Percentiles rank a stretch among this genome's conserved stretches.
Evolutionary conservation across 2,888 invertebrate genomes (phyloP).

Genomic region (Chaitophorus viminalis): DNA sequence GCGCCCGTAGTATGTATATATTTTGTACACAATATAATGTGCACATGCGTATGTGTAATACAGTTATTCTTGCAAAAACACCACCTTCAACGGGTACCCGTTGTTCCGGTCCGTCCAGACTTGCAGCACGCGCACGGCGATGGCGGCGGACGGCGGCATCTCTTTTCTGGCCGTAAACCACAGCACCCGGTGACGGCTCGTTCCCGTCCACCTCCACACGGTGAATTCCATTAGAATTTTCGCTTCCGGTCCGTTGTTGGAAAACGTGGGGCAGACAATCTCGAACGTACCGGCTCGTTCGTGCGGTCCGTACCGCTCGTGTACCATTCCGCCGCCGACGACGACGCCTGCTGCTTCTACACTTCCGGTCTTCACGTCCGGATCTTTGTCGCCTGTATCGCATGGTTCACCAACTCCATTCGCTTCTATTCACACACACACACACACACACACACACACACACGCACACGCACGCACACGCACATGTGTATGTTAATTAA

Average conservation of each 20-base stretch:
- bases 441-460: too few species aligned
- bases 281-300: background rate
- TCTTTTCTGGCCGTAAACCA: constrained; percentile 7
- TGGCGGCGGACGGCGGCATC: background rate
- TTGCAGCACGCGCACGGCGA: background rate
- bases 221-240: background rate
- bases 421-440: too few species aligned
- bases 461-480: too few species aligned
- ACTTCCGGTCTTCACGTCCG: background rate
- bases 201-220: background rate
- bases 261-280: background rate
- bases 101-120: constrained; percentile 9
- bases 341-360: too few species aligned
- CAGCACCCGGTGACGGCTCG: background rate
- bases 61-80: too few species aligned
- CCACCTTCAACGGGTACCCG: too few species aligned
- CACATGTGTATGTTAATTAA: too few species aligned
- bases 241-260: background rate
- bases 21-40: too few species aligned
- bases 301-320: background rate
- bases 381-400: background rate
- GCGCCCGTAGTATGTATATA: too few species aligned
- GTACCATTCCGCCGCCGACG: background rate
- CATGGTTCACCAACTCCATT: too few species aligned
- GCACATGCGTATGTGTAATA: too few species aligned